Conservation (phyloP, 1,140 invertebrate species). For the Aplysia californica region DNA sequence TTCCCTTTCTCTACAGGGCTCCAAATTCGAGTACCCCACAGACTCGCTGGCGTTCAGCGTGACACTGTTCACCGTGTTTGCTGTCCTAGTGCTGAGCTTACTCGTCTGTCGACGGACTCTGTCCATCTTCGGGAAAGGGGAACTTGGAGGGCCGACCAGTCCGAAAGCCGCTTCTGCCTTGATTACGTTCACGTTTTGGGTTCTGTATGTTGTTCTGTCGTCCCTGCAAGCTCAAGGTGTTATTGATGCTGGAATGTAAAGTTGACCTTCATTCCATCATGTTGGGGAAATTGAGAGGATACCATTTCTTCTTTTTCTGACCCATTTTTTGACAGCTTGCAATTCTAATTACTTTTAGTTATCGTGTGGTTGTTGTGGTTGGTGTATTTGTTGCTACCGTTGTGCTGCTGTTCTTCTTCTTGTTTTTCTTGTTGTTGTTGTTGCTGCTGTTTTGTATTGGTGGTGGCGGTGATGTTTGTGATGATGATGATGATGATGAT, state of each 20-base stretch:
- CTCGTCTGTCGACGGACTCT: conserved; percentile 68
- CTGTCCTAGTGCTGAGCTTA: conserved; percentile 69
- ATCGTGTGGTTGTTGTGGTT: too few species aligned
- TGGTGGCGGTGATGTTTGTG: too few species aligned
- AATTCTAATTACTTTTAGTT: too few species aligned
- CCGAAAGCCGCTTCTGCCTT: conserved; percentile 64
- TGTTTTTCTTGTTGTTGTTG: too few species aligned
- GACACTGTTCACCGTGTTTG: conserved; percentile 71
- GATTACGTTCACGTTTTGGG: conserved; percentile 70
- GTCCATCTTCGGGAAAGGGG: conserved; percentile 71
- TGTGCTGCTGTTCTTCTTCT: too few species aligned
- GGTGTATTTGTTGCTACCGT: too few species aligned
- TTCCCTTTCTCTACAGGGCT: conserved; percentile 70
- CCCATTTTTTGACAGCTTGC: too few species aligned
- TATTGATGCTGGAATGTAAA: conserved; percentile 7
- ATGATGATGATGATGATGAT: too few species aligned
- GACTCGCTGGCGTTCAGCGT: conserved; percentile 74
- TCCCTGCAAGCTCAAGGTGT: conserved; percentile 43
- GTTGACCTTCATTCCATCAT: too few species aligned
- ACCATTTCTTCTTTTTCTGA: too few species aligned
- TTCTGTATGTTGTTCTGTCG: conserved; percentile 72
- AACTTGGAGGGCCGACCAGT: conserved; percentile 72
- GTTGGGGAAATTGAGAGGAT: too few species aligned
- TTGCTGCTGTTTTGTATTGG: too few species aligned
- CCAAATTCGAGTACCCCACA: conserved; percentile 69